A percentile compares a stretch with the other conserved stretches of the same genome.
These are phyloP conservation scores for Leptarthrus brevirostris DNA, from an alignment of 2,888 invertebrate genomes.

Conservation along the genomic window DNA sequence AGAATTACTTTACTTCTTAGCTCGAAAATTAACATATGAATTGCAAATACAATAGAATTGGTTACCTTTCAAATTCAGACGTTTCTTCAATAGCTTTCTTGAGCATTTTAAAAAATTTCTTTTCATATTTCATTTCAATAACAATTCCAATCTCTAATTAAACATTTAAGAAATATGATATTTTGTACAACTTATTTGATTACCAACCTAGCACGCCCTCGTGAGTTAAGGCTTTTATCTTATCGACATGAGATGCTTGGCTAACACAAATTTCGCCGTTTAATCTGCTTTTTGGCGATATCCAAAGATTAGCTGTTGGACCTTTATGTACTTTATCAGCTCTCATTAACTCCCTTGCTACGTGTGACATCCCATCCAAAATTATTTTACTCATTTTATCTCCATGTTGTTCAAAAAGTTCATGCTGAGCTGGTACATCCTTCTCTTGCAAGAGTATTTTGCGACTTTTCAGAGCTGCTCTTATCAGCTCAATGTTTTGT, in stretches of 20 bases:
- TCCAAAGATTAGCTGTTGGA: constrained; percentile 2
- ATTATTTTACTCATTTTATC: background rate
- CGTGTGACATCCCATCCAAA: background rate
- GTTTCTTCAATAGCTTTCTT: constrained; percentile 23
- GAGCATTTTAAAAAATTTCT: background rate
- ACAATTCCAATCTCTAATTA: constrained; percentile 15
- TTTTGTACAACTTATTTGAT: background rate
- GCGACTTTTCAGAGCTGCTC: background rate
- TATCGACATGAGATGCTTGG: background rate
- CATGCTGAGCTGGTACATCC: constrained; percentile 13
- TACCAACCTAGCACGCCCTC: constrained; percentile 6
- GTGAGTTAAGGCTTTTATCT: constrained; percentile 9
- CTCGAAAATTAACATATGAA: too few species aligned
- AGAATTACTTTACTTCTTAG: too few species aligned
- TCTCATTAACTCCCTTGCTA: background rate
- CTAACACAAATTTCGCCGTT: constrained; percentile 4
- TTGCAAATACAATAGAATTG: too few species aligned
- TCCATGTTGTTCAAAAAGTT: constrained; percentile 11
- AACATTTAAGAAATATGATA: background rate
- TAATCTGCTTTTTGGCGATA: constrained; percentile 2
- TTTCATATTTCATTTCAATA: constrained; percentile 34
- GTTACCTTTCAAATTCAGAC: constrained; percentile 40
- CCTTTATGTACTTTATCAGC: background rate
- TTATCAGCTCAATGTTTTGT: constrained; percentile 18
- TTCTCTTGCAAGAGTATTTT: background rate